These are phyloP conservation scores for Calcarius lapponicus DNA, from an alignment of 2,797 vertebrate species.

Conservation along the genomic window DNA sequence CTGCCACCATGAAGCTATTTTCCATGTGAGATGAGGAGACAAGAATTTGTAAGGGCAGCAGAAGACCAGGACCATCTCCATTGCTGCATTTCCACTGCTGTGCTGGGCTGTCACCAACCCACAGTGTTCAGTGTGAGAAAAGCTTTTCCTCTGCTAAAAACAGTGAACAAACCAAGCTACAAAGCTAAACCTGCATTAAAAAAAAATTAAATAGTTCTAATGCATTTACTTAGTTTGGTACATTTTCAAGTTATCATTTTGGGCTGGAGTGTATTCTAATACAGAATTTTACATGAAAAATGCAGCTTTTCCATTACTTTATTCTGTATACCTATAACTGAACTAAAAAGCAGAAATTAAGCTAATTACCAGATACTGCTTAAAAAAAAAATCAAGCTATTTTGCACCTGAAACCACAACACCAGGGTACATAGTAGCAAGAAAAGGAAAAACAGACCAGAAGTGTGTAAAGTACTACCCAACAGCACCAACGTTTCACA, in stretches of 20 bases:
- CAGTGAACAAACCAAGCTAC: neutral
- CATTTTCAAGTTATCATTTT: neutral
- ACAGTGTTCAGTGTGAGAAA: neutral
- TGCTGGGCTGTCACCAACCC: neutral
- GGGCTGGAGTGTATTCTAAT: neutral
- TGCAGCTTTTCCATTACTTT: neutral
- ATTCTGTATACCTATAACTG: neutral
- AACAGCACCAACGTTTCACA: slow-evolving; percentile 8
- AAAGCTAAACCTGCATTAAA: neutral
- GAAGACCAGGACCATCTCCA: neutral
- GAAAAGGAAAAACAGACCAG: neutral
- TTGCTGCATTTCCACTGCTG: neutral
- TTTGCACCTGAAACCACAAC: neutral
- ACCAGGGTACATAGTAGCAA: neutral
- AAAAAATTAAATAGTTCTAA: neutral
- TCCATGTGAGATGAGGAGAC: neutral
- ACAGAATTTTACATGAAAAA: neutral
- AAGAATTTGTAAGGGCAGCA: neutral
- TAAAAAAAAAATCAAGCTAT: neutral
- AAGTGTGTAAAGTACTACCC: neutral
- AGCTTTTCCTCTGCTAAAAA: neutral
- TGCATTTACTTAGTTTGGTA: neutral
- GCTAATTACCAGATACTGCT: neutral
- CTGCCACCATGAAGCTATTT: neutral
- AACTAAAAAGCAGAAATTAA: neutral